Base-by-base conservation (phyloP, 1,140 invertebrate species). In the Meloidogyne chitwoodi region DNA sequence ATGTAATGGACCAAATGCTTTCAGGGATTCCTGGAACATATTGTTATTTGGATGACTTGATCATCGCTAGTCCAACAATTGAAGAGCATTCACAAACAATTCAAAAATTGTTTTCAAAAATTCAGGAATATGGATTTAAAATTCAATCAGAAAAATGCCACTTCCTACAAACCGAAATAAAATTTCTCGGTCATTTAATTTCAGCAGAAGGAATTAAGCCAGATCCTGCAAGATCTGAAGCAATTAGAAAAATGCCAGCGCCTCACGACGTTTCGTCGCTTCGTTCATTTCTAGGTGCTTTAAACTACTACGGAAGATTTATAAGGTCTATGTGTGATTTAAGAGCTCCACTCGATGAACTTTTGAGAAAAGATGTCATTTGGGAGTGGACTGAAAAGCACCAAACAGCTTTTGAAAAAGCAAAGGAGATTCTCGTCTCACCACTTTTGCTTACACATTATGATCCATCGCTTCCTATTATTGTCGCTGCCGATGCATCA, bases 1-100 rank as follows among this genome's bases (percentile, higher is more conserved):
- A 85, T 66, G 82, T 87, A 11, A 88, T 90, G 16, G 87, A 88
- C 65, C 76, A 86, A 78, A 74, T 87, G 5, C 70, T 89, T 22
- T 34, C 66, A 27, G 80, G 78, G 48, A 67, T 73, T 76, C 76
- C 31, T 56, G 87, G 19, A 79, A 79, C 29, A 77, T 70, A 19
- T 10, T 74, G 24, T 29, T 79, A 79, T 77, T 63, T 79, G 73
- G 78, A 79, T 27, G 78, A 79, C 31, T 16, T 79, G 29, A 38
- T 77, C 27, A 66, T 79, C 44, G 38, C 44, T 5, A 65, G 41
- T n/a, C 41, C 48, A n/a, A 27, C 48, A 14, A 10, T 64, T 8
- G 62, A 68, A 26, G 77, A 80, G 24, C 79, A 81, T 31, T 4
- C 56, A n/a, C 34, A 16, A 24, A 44, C 34, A 16, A 12, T 79